A percentile compares a stretch with the other conserved stretches of the same genome.
Evolutionary conservation across 2,888 invertebrate species (phyloP).

Genomic region (Euproctis similis): DNA sequence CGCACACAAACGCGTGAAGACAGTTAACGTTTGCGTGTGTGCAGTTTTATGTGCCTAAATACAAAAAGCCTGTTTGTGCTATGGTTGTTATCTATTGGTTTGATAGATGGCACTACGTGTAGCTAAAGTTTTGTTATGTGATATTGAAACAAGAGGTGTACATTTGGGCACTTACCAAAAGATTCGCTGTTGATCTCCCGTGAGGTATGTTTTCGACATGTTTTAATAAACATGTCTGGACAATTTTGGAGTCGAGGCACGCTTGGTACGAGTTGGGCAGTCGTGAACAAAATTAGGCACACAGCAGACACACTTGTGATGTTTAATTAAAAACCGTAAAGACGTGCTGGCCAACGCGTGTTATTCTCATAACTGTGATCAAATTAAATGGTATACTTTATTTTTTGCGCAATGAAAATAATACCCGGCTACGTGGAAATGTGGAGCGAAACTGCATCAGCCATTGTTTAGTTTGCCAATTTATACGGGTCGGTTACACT

Average conservation of each 20-base stretch:
- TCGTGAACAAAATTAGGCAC: conserved; percentile 50
- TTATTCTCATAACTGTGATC: conserved; percentile 73
- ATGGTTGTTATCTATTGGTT: conserved; percentile 52
- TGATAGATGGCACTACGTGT: conserved; percentile 67
- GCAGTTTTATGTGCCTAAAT: conserved; percentile 51
- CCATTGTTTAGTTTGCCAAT: conserved; percentile 75
- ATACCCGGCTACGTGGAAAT: conserved; percentile 66
- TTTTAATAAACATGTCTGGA: conserved; percentile 48
- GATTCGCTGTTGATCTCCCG: conserved; percentile 27
- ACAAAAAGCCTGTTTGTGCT: conserved; percentile 45
- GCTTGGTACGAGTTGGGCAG: conserved; percentile 34
- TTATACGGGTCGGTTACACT: conserved; percentile 76
- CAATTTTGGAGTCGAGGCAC: conserved; percentile 41
- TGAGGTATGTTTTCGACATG: conserved; percentile 38
- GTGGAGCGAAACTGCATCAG: conserved; percentile 67
- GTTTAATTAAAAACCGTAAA: conserved; percentile 63
- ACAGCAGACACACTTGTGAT: conserved; percentile 48
- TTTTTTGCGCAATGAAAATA: conserved; percentile 58
- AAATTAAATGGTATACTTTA: conserved; percentile 49
- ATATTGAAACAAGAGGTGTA: conserved; percentile 21
- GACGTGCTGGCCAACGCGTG: conserved; percentile 68
- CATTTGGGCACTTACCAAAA: conserved; percentile 47
- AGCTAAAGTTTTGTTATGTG: conserved; percentile 23
- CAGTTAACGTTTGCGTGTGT: conserved; percentile 53
- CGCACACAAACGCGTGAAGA: conserved; percentile 51